phyloP scores from a whole-genome alignment of 2,888 invertebrate genomes.

The Julus scandinavius region DNA sequence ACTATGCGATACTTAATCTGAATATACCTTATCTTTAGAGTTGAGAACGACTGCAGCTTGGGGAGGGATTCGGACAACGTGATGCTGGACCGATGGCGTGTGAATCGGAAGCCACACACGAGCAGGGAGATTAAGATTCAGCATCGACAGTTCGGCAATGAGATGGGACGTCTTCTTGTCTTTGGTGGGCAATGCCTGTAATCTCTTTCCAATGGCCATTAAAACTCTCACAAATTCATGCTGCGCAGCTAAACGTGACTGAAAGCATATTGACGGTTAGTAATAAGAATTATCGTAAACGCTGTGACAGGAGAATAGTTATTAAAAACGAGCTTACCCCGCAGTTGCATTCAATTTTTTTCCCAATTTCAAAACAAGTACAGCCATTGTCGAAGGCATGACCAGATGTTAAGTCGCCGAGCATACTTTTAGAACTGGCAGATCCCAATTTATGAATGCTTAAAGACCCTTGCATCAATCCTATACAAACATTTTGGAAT shows the following conservation, averaged over 20 bases:
- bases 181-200: constrained; percentile 84
- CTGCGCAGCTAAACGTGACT: constrained; percentile 84
- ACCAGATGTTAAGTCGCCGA: constrained; percentile 93
- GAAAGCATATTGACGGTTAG: constrained; percentile 57
- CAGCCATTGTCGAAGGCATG: constrained; percentile 98
- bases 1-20: no score
- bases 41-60: constrained; percentile 98
- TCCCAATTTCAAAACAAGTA: constrained; percentile 84
- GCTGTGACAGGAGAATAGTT: background rate
- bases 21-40: constrained; percentile 90
- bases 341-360: constrained; percentile 81
- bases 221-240: constrained; percentile 87
- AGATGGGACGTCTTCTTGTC: constrained; percentile 92
- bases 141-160: constrained; percentile 89
- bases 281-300: background rate
- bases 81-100: constrained; percentile 80
- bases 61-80: constrained; percentile 95
- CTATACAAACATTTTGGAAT: background rate
- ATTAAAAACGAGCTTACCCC: constrained; percentile 69
- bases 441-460: constrained; percentile 55
- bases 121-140: constrained; percentile 97
- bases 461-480: constrained; percentile 45
- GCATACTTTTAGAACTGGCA: constrained; percentile 61
- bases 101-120: constrained; percentile 97
- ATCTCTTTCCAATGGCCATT: constrained; percentile 84